Evolutionary conservation across 1,140 invertebrate species (phyloP).

Genomic region (Mylabris phalerata): DNA sequence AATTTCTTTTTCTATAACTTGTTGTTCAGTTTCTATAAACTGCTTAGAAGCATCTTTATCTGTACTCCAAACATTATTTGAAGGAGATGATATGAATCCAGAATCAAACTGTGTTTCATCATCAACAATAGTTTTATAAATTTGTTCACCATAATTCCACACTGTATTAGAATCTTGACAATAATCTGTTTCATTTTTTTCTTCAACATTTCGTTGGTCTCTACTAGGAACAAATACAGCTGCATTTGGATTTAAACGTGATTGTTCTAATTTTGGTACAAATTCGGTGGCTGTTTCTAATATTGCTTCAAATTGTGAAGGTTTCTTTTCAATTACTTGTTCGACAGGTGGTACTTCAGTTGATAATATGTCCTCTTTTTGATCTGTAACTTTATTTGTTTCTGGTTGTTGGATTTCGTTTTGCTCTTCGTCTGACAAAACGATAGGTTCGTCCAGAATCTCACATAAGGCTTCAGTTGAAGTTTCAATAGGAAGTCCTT

Average conservation of each 20-base stretch:
- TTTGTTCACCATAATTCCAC: conserved; percentile 27
- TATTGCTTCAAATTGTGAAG: conserved; percentile 34
- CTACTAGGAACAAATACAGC: conserved; percentile 36
- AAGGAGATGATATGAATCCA: conserved; percentile 1
- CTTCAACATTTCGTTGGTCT: not conserved
- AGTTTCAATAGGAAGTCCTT: no score
- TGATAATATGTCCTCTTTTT: not conserved
- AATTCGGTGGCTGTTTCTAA: conserved; percentile 32
- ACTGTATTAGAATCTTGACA: conserved; percentile 9
- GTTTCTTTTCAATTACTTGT: not conserved
- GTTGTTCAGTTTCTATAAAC: conserved; percentile 9
- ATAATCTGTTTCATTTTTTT: conserved; percentile 10
- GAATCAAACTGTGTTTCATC: conserved; percentile 19
- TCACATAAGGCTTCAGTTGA: no score
- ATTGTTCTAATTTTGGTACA: conserved; percentile 28
- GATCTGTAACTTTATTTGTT: no score
- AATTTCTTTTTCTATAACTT: not conserved
- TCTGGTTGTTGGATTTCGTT: not conserved
- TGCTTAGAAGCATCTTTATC: not conserved
- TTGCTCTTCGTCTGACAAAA: no score
- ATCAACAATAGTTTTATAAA: conserved; percentile 16
- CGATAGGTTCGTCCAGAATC: no score
- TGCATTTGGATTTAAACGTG: conserved; percentile 38
- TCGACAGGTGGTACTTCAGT: not conserved
- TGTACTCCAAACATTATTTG: no score